Conservation (phyloP, 2,888 invertebrate species). For the Candidula unifasciata region DNA sequence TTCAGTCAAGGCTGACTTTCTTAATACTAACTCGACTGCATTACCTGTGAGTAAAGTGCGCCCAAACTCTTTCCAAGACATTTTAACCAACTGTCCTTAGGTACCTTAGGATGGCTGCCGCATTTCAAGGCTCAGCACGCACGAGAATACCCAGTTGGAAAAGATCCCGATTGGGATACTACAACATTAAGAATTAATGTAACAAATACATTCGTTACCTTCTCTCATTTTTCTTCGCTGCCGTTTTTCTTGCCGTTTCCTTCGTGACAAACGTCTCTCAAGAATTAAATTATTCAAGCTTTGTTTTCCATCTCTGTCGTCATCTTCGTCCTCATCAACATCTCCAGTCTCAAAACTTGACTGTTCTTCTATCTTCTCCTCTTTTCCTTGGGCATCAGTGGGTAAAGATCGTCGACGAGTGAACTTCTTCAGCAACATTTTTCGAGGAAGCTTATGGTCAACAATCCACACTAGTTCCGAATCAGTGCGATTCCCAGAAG, state of each 20-base stretch:
- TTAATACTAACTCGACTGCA: no score
- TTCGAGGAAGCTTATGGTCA: not conserved
- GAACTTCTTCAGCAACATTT: not conserved
- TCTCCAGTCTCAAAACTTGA: conserved; percentile 70
- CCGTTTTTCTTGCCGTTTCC: conserved; percentile 50
- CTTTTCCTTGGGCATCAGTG: not conserved
- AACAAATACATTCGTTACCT: conserved; percentile 13
- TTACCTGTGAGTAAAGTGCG: no score
- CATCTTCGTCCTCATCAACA: conserved; percentile 81
- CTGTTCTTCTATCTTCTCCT: conserved; percentile 73
- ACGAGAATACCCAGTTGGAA: no score
- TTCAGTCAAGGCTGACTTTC: no score
- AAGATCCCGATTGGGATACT: no score
- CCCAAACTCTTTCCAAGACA: no score
- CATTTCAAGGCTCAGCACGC: no score
- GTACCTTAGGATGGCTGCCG: no score
- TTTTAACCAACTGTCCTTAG: no score
- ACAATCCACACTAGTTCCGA: not conserved
- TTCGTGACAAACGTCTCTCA: conserved; percentile 48
- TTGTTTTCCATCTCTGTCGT: conserved; percentile 69
- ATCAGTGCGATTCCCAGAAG: conserved; percentile 22
- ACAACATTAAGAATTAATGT: no score
- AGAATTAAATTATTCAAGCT: conserved; percentile 45
- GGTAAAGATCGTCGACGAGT: conserved; percentile 17
- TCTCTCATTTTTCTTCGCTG: conserved; percentile 38